These are phyloP conservation scores for Steinernema hermaphroditum DNA, from an alignment of 2,888 invertebrate species.

Conservation along the genomic window DNA sequence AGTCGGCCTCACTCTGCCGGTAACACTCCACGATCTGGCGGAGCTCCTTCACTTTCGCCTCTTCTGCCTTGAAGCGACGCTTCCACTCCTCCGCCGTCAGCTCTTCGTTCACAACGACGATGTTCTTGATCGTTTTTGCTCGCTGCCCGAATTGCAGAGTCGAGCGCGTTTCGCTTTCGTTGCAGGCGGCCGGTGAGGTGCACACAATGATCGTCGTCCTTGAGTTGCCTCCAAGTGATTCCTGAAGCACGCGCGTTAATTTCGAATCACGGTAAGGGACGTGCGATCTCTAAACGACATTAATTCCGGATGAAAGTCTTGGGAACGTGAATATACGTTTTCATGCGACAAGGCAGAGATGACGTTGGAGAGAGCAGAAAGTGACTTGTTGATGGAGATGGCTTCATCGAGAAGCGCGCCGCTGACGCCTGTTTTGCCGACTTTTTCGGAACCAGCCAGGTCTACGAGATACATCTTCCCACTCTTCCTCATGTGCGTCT, in stretches of 20 bases:
- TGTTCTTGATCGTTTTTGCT: conserved; percentile 99
- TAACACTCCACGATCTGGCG: too few relatives aligned
- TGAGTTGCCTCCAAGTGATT: conserved; percentile 97
- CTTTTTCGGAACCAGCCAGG: conserved; percentile 99
- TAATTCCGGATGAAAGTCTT: neutral
- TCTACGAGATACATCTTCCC: conserved; percentile 98
- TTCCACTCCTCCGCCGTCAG: conserved; percentile 99
- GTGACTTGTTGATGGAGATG: conserved; percentile 98
- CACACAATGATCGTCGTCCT: conserved; percentile 74
- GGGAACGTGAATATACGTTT: conserved; percentile 75
- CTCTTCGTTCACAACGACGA: conserved; percentile 97
- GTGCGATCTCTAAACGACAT: conserved; percentile 79
- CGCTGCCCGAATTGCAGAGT: conserved; percentile 95
- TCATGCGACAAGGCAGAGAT: conserved; percentile 98
- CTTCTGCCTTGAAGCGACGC: conserved; percentile 93
- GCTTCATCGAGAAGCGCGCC: conserved; percentile 98
- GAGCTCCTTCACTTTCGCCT: conserved; percentile 96
- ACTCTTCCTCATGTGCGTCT: conserved; percentile 96
- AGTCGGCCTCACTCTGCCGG: too few relatives aligned
- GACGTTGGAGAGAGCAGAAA: conserved; percentile 97
- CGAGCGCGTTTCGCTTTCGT: conserved; percentile 97
- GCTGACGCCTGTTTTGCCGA: conserved; percentile 98
- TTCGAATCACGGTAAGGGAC: conserved; percentile 99
- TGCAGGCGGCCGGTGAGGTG: conserved; percentile 97
- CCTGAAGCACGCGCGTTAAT: conserved; percentile 95